Conservation (phyloP, 2,888 invertebrate species). For the Eupithecia subfuscata region DNA sequence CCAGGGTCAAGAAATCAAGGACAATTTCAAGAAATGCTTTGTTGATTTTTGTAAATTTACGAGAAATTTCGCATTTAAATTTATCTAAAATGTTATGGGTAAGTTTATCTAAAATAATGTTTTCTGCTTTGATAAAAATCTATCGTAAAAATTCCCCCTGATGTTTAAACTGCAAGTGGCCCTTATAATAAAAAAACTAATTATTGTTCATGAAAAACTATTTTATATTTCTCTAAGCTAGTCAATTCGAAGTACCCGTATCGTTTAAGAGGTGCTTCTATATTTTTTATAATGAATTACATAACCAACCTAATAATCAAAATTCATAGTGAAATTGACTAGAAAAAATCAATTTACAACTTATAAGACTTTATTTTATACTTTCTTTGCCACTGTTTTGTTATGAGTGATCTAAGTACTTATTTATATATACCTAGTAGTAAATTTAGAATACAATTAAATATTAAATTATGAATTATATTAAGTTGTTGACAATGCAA, state of each 20-base stretch:
- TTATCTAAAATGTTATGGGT: not conserved
- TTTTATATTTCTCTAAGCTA: conserved; percentile 8
- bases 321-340: conserved; percentile 6
- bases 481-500: conserved; percentile 42
- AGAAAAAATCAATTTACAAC: not conserved
- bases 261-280: conserved; percentile 15
- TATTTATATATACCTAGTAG: conserved; percentile 35
- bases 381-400: conserved; percentile 29
- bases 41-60: not conserved
- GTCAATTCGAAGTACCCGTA: conserved; percentile 17
- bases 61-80: not conserved
- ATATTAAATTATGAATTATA: conserved; percentile 31
- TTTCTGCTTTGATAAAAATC: not conserved
- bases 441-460: conserved; percentile 24
- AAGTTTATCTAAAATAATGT: not conserved
- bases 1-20: too few relatives aligned
- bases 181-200: not conserved
- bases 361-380: conserved; percentile 10
- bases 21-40: not conserved
- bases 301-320: conserved; percentile 1
- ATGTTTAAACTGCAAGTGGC: not conserved
- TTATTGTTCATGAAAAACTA: not conserved
- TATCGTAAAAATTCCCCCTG: not conserved
- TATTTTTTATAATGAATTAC: not conserved
- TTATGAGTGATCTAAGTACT: conserved; percentile 25